phyloP scores from a whole-genome alignment of 2,888 invertebrate species.

The Drosophila putrida region DNA sequence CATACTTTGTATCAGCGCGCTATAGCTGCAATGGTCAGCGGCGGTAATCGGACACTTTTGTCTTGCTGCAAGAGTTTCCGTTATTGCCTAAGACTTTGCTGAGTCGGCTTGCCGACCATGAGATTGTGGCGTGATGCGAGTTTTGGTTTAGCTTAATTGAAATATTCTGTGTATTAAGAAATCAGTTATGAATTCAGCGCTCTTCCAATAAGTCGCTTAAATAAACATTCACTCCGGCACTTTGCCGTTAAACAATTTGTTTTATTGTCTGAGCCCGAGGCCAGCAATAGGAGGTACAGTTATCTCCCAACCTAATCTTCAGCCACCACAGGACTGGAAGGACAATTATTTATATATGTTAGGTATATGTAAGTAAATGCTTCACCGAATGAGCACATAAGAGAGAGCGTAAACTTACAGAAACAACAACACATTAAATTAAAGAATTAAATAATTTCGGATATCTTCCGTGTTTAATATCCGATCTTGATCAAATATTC shows the following conservation, averaged over 20 bases:
- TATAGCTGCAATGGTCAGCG: slow-evolving; percentile 7
- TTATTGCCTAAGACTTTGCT: slow-evolving; percentile 13
- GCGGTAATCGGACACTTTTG: slow-evolving; percentile 5
- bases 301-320: neutral
- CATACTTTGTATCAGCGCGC: slow-evolving; percentile 2
- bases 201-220: slow-evolving; percentile 1
- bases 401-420: too few relatives aligned
- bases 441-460: too few relatives aligned
- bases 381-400: too few relatives aligned
- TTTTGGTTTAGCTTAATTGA: slow-evolving; percentile 2
- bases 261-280: slow-evolving; percentile 1
- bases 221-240: slow-evolving; percentile 1
- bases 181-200: neutral
- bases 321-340: too few relatives aligned
- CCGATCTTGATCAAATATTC: too few relatives aligned
- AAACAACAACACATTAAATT: too few relatives aligned
- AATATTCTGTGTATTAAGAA: neutral
- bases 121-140: slow-evolving; percentile 7
- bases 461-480: too few relatives aligned
- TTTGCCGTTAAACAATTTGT: neutral
- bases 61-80: slow-evolving; percentile 8
- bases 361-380: too few relatives aligned
- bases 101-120: slow-evolving; percentile 4
- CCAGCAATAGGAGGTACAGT: neutral
- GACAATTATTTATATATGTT: too few relatives aligned